A percentile compares a stretch with the other conserved stretches of the same genome.
Evolutionary conservation across 2,797 vertebrate genomes (phyloP).

Genomic region (Aplochiton taeniatus): DNA sequence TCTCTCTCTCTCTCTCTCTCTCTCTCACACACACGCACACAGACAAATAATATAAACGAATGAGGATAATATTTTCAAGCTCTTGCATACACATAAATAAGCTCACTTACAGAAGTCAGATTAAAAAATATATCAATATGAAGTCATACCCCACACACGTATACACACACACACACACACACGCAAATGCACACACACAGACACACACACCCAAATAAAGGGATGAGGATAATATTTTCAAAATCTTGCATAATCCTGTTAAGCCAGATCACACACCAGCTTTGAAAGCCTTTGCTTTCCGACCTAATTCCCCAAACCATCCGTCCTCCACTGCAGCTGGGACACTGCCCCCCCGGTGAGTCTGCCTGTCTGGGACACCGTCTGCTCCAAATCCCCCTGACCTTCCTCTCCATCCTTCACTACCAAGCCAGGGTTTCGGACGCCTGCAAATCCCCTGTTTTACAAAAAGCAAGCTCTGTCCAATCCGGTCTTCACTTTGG

Average conservation of each 20-base stretch:
- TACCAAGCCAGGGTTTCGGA: no score
- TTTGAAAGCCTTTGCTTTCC: no score
- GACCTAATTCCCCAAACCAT: not conserved
- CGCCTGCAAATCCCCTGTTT: no score
- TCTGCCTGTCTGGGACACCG: conserved; percentile 9
- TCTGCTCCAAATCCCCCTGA: conserved; percentile 21
- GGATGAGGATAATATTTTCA: conserved; percentile 1
- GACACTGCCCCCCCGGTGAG: not conserved
- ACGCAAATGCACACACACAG: not conserved
- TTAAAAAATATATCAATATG: no score
- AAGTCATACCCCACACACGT: not conserved
- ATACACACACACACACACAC: not conserved
- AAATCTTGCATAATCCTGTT: not conserved
- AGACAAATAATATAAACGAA: not conserved
- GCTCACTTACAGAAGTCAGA: not conserved
- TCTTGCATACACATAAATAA: conserved; percentile 1
- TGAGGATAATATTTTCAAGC: not conserved
- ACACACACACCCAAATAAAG: not conserved
- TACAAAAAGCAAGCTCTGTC: no score
- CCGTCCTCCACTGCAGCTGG: not conserved
- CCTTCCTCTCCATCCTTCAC: conserved; percentile 4
- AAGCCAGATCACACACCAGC: not conserved
- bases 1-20: no score
- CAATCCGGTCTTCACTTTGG: no score
- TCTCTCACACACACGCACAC: conserved; percentile 5